A percentile compares a stretch with the other conserved stretches of the same genome.
Evolutionary conservation across 2,113 vertebrate species (phyloP).

Genomic region (Etheostoma spectabile): DNA sequence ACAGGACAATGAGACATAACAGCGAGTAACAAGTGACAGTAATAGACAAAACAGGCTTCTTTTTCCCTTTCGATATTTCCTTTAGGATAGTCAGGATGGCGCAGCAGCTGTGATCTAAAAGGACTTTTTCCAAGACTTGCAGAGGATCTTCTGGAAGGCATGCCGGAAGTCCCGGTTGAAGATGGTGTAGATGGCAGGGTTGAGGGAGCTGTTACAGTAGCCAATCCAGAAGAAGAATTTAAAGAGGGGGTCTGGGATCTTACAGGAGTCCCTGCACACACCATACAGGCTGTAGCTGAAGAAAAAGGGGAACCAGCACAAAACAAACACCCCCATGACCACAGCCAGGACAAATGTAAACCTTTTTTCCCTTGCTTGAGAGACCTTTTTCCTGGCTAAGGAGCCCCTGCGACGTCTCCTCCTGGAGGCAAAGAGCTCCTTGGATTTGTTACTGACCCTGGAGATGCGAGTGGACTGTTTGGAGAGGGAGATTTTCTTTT

Average conservation of each 20-base stretch:
- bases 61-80: constrained; percentile 36
- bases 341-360: constrained; percentile 95
- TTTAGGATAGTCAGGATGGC: constrained; percentile 41
- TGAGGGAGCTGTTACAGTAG: constrained; percentile 97
- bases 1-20: constrained; percentile 47
- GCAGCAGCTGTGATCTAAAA: constrained; percentile 64
- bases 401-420: constrained; percentile 87
- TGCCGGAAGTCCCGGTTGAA: constrained; percentile 95
- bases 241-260: constrained; percentile 89
- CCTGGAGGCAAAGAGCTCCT: constrained; percentile 85
- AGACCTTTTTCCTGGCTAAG: constrained; percentile 87
- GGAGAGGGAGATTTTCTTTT: constrained; percentile 78
- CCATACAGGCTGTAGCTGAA: constrained; percentile 95
- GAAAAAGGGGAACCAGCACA: constrained; percentile 98
- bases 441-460: constrained; percentile 77
- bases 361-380: constrained; percentile 93
- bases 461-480: constrained; percentile 82
- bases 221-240: constrained; percentile 98
- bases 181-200: constrained; percentile 95
- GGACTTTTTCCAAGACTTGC: constrained; percentile 88
- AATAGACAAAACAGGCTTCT: constrained; percentile 23
- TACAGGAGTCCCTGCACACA: constrained; percentile 91
- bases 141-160: constrained; percentile 94
- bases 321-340: constrained; percentile 96
- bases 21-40: constrained; percentile 21